Conservation (phyloP, 1,140 invertebrate species). For the Drosophila nasuta region DNA sequence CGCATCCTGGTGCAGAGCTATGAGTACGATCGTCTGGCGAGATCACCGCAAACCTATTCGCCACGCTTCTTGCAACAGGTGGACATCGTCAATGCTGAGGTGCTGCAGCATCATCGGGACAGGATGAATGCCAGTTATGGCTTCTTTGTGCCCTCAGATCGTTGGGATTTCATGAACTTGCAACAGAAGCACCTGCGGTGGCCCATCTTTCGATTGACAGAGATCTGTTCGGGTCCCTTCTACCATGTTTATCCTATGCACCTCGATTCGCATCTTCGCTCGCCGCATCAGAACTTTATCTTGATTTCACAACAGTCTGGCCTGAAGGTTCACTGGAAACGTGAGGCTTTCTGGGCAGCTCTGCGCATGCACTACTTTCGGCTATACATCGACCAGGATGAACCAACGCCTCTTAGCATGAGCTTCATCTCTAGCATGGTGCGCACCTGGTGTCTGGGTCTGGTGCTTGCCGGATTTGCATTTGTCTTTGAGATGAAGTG, state of each 20-base stretch:
- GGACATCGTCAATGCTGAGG: conserved; percentile 39
- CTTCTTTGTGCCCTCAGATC: conserved; percentile 72
- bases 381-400: conserved; percentile 49
- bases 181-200: conserved; percentile 62
- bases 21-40: conserved; percentile 55
- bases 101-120: conserved; percentile 53
- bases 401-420: conserved; percentile 53
- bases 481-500: conserved; percentile 71
- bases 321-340: conserved; percentile 57
- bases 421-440: conserved; percentile 61
- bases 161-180: conserved; percentile 64
- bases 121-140: conserved; percentile 60
- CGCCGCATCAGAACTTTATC: conserved; percentile 62
- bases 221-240: conserved; percentile 73
- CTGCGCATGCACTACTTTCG: conserved; percentile 44
- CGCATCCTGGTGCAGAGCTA: conserved; percentile 58
- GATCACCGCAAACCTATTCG: conserved; percentile 28
- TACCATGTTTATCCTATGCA: conserved; percentile 77
- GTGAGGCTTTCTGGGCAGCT: conserved; percentile 67
- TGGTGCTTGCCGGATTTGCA: conserved; percentile 53
- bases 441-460: conserved; percentile 65
- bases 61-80: conserved; percentile 54
- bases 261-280: conserved; percentile 65
- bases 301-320: conserved; percentile 70
- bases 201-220: conserved; percentile 64